These are phyloP conservation scores for Lacanobia oleracea DNA, from an alignment of 2,888 invertebrate species.

Conservation along the genomic window DNA sequence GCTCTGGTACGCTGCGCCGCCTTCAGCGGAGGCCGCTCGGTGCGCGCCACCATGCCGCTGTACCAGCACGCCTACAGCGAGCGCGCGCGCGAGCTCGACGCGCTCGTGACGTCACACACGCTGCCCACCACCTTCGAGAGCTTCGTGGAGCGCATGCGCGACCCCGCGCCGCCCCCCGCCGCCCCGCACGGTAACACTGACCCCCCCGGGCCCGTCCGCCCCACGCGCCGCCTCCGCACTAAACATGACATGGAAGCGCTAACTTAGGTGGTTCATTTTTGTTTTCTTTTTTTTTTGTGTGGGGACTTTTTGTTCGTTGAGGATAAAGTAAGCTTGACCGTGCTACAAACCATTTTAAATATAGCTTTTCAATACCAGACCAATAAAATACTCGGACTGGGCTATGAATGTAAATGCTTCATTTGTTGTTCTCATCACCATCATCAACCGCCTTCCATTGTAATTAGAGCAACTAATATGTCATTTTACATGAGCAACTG, in stretches of 20 bases:
- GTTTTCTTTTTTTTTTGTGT: constrained; percentile 28
- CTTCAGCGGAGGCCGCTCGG: constrained; percentile 97
- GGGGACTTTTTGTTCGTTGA: background rate
- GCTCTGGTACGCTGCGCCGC: constrained; percentile 96
- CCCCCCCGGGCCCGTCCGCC: constrained; percentile 51
- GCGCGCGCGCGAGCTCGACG: constrained; percentile 95
- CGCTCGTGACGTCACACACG: constrained; percentile 96
- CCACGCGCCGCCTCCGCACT: constrained; percentile 39
- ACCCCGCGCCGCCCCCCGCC: constrained; percentile 73
- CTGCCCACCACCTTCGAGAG: constrained; percentile 97
- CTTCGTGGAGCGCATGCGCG: constrained; percentile 88
- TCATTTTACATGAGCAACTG: constrained; percentile 8
- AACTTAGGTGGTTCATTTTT: constrained; percentile 49
- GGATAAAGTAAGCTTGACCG: constrained; percentile 16
- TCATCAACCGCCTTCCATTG: constrained; percentile 17
- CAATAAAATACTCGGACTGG: constrained; percentile 4
- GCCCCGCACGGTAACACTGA: constrained; percentile 50
- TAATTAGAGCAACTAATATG: constrained; percentile 18
- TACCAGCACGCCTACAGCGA: constrained; percentile 99
- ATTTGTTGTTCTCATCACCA: constrained; percentile 2
- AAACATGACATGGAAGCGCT: constrained; percentile 45
- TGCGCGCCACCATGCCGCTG: constrained; percentile 96
- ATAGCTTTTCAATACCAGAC: constrained; percentile 16
- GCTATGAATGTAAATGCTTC: constrained; percentile 19
- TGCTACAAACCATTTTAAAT: constrained; percentile 13